Conservation (phyloP, 1,140 invertebrate genomes). For the Drosophila oshimai region DNA sequence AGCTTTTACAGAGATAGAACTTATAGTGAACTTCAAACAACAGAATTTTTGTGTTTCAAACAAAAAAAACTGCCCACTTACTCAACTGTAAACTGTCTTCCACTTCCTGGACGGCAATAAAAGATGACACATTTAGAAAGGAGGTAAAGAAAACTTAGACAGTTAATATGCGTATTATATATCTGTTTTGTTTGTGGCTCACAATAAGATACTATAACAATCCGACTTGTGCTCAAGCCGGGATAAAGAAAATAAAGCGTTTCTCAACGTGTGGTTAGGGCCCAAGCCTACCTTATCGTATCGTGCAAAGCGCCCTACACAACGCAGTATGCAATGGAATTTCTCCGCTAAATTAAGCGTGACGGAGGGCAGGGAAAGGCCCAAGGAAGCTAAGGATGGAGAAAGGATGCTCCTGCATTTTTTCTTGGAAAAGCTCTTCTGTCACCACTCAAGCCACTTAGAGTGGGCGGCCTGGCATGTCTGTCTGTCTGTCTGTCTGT, state of each 20-base stretch:
- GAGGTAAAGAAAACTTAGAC: background rate
- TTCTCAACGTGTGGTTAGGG: constrained; percentile 1
- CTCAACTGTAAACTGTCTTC: too few relatives aligned
- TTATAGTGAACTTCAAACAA: too few relatives aligned
- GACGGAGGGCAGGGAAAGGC: constrained; percentile 4
- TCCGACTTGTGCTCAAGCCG: background rate
- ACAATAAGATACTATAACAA: constrained; percentile 9
- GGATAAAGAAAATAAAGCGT: background rate
- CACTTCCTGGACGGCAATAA: background rate
- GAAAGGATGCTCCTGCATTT: background rate
- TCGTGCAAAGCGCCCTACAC: background rate
- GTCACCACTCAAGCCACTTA: constrained; percentile 35
- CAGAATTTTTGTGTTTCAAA: too few relatives aligned
- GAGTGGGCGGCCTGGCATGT: constrained; percentile 9
- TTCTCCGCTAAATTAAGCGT: constrained; percentile 7
- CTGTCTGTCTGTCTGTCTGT: constrained; percentile 9
- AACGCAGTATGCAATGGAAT: background rate
- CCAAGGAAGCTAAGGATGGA: background rate
- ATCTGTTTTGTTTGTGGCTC: background rate
- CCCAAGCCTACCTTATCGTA: background rate
- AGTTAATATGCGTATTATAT: background rate
- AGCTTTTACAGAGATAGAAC: too few relatives aligned
- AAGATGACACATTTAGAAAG: background rate
- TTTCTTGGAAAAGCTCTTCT: constrained; percentile 14
- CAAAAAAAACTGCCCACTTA: too few relatives aligned